phyloP scores from a whole-genome alignment of 2,888 invertebrate genomes.

The Latrodectus elegans region DNA sequence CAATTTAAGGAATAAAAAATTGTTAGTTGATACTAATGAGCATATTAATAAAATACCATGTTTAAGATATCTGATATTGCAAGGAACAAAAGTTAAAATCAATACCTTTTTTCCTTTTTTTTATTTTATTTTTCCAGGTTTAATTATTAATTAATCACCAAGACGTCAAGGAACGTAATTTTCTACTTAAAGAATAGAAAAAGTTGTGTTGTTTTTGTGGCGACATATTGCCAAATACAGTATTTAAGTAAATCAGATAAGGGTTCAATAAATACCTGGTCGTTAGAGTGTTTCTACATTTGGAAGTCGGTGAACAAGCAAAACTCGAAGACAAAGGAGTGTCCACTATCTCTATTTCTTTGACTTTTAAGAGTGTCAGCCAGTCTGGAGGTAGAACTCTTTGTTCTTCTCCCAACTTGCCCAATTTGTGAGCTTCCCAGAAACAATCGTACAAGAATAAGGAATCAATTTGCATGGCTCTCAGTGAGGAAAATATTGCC shows the following conservation, averaged over 20 bases:
- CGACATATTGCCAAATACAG: neutral
- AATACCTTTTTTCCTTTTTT: too few relatives aligned
- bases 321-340: constrained; percentile 34
- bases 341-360: constrained; percentile 49
- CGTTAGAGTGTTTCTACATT: constrained; percentile 30
- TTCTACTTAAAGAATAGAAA: neutral
- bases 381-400: constrained; percentile 33
- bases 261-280: constrained; percentile 15
- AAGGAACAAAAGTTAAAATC: too few relatives aligned
- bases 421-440: constrained; percentile 40
- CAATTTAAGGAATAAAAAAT: too few relatives aligned
- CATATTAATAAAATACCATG: too few relatives aligned
- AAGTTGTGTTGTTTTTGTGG: neutral
- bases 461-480: constrained; percentile 34
- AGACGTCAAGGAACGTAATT: too few relatives aligned
- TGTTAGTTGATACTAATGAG: too few relatives aligned
- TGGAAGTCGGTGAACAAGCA: constrained; percentile 17
- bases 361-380: constrained; percentile 38
- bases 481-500: constrained; percentile 18
- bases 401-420: neutral
- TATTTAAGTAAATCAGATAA: neutral
- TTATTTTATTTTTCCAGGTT: too few relatives aligned
- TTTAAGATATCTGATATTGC: too few relatives aligned
- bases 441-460: constrained; percentile 55
- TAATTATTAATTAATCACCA: too few relatives aligned